Evolutionary conservation across 2,113 vertebrate species (phyloP).

Genomic region (Australoheros scitulus): DNA sequence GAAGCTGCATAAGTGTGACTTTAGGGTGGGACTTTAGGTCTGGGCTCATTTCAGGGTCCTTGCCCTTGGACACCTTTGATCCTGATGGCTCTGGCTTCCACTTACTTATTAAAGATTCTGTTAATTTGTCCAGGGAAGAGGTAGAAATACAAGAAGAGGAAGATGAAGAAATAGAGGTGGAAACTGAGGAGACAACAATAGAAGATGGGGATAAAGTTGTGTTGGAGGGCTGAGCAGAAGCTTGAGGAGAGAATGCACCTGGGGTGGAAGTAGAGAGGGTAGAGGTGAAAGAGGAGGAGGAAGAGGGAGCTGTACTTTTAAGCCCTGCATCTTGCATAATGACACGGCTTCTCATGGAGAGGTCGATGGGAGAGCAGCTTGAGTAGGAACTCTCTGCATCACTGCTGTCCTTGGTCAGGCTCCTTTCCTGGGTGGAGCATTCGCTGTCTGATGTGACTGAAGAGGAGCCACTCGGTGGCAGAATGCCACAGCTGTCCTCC

Average conservation of each 20-base stretch:
- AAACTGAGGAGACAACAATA: conserved; percentile 44
- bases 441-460: conserved; percentile 90
- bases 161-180: conserved; percentile 53
- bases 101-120: conserved; percentile 90
- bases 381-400: conserved; percentile 95
- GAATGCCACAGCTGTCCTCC: conserved; percentile 81
- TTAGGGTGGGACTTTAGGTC: conserved; percentile 91
- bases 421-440: conserved; percentile 90
- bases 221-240: conserved; percentile 41
- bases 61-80: conserved; percentile 80
- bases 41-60: conserved; percentile 83
- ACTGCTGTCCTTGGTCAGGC: conserved; percentile 93
- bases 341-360: conserved; percentile 88
- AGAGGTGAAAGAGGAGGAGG: conserved; percentile 64
- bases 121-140: conserved; percentile 90
- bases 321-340: conserved; percentile 76
- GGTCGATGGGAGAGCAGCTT: conserved; percentile 94
- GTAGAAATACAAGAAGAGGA: conserved; percentile 74
- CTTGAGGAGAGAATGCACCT: conserved; percentile 72
- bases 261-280: conserved; percentile 70
- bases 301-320: conserved; percentile 37
- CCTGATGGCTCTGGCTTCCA: conserved; percentile 91
- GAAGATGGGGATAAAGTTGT: conserved; percentile 75
- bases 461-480: conserved; percentile 84
- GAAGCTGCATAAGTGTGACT: conserved; percentile 93